A percentile compares a stretch with the other conserved stretches of the same genome.
phyloP scores from a whole-genome alignment of 2,797 vertebrate species.

The Rallus crepitans region DNA sequence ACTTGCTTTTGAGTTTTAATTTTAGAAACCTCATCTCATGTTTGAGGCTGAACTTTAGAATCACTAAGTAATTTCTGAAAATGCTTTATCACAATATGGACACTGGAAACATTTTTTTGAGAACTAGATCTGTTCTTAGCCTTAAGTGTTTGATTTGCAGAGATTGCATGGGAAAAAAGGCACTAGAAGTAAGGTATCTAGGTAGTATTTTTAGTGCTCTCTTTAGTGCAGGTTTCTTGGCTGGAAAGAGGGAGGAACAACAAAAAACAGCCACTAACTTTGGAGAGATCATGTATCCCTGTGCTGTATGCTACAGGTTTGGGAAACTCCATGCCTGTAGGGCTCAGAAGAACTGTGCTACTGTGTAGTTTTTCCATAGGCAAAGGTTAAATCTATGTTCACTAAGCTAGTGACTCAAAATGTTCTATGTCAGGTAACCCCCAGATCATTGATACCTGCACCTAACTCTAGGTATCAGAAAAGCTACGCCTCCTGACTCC shows the following conservation, averaged over 20 bases:
- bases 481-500: constrained; percentile 91
- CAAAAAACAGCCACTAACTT: background rate
- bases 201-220: background rate
- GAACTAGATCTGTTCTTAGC: background rate
- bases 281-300: background rate
- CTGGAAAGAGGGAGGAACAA: background rate
- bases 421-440: background rate
- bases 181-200: background rate
- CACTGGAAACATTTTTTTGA: background rate
- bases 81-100: background rate
- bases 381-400: background rate
- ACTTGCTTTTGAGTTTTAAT: background rate
- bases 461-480: constrained; percentile 83
- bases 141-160: background rate
- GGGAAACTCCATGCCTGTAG: background rate
- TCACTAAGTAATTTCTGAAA: background rate
- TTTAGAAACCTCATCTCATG: background rate
- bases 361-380: background rate
- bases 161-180: background rate
- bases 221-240: background rate
- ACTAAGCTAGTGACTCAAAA: background rate
- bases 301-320: background rate
- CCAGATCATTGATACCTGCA: background rate
- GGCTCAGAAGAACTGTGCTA: background rate
- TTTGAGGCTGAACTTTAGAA: background rate